These are phyloP conservation scores for Octopus sinensis DNA, from an alignment of 1,140 invertebrate species.

Conservation along the genomic window DNA sequence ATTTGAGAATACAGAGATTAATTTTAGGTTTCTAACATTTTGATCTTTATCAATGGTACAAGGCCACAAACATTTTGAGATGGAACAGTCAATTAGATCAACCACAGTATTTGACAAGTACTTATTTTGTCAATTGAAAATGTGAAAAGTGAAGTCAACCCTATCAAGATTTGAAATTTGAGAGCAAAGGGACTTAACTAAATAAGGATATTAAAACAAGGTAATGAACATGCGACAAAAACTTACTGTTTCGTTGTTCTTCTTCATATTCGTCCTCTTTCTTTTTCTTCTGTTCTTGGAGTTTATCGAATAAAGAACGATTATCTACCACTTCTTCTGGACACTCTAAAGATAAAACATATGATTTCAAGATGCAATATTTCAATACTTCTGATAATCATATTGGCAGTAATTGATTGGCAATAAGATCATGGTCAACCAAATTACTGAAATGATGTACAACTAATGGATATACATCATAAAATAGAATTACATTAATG, in stretches of 20 bases:
- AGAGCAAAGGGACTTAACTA: neutral
- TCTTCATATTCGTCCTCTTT: constrained; percentile 92
- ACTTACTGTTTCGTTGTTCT: constrained; percentile 84
- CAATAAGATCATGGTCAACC: too few species aligned
- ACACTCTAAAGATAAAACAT: constrained; percentile 63
- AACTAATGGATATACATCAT: too few species aligned
- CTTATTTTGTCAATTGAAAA: neutral
- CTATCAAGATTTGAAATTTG: neutral
- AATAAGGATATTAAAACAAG: neutral
- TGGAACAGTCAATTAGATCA: neutral
- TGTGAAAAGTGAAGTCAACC: neutral
- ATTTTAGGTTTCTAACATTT: neutral
- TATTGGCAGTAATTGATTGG: too few species aligned
- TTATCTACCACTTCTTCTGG: constrained; percentile 77
- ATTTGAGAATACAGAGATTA: neutral
- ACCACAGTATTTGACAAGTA: neutral
- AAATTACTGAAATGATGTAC: too few species aligned
- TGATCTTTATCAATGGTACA: neutral
- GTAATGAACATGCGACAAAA: neutral
- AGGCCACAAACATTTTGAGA: neutral
- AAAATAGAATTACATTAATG: too few species aligned
- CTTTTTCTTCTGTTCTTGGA: constrained; percentile 87
- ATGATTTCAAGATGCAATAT: neutral
- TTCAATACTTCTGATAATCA: neutral
- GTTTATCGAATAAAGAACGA: constrained; percentile 79